Percentiles rank a stretch among this genome's conserved stretches.
Evolutionary conservation across 2,797 vertebrate species (phyloP).

Genomic region (Pelodytes ibericus): DNA sequence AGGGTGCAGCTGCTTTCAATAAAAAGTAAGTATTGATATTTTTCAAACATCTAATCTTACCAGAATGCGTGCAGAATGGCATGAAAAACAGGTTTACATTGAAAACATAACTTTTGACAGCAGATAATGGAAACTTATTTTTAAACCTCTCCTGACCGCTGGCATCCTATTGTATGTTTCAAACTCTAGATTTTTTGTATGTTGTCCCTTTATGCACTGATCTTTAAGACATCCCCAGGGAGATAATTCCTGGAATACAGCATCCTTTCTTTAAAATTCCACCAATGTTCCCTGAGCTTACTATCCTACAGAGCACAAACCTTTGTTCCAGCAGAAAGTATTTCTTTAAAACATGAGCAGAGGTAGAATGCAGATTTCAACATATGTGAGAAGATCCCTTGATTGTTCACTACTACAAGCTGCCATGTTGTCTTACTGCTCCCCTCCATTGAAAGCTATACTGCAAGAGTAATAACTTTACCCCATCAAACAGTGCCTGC

Average conservation of each 20-base stretch:
- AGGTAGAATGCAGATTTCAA: not conserved
- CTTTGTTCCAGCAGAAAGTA: not conserved
- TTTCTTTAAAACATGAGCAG: not conserved
- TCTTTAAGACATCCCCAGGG: not conserved
- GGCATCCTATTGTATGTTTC: not conserved
- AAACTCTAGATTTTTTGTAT: not conserved
- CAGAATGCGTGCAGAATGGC: not conserved
- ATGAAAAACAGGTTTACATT: not conserved
- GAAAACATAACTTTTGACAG: conserved; percentile 6
- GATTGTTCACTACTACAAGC: not conserved
- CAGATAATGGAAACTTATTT: not conserved
- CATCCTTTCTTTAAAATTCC: not conserved
- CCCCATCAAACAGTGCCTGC: not conserved
- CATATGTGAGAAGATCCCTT: not conserved
- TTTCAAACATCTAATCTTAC: not conserved
- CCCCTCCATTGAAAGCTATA: not conserved
- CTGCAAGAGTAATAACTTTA: not conserved
- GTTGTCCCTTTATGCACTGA: not conserved
- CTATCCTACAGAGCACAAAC: not conserved
- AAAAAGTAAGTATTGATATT: not conserved
- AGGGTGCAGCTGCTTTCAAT: not conserved
- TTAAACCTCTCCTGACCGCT: not conserved
- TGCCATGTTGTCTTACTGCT: not conserved
- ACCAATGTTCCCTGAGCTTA: not conserved
- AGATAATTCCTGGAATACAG: not conserved